Evolutionary conservation across 1,140 invertebrate genomes (phyloP).

Genomic region (Branchinecta lynchi): DNA sequence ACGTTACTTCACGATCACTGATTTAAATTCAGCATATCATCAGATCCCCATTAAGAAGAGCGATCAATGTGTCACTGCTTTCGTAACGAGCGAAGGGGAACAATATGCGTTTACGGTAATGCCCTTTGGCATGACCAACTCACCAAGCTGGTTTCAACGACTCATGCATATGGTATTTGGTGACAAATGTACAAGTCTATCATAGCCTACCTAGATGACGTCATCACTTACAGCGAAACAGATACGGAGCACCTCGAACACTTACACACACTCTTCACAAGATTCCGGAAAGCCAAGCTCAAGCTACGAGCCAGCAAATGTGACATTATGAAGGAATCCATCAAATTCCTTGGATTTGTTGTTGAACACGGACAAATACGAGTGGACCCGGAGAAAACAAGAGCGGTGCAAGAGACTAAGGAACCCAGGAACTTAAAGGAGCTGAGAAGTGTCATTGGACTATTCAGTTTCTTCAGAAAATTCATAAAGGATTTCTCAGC

Average conservation of each 20-base stretch:
- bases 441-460: background rate
- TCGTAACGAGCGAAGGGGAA: conserved; percentile 19
- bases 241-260: background rate
- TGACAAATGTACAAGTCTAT: conserved; percentile 16
- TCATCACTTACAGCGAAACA: background rate
- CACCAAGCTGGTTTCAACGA: conserved; percentile 29
- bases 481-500: background rate
- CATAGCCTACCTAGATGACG: conserved; percentile 13
- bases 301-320: background rate
- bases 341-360: background rate
- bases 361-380: background rate
- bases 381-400: background rate
- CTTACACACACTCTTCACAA: background rate
- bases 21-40: conserved; percentile 29
- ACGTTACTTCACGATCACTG: conserved; percentile 26
- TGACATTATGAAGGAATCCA: background rate
- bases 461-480: background rate
- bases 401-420: background rate
- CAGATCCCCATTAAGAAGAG: conserved; percentile 29
- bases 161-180: conserved; percentile 25
- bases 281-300: background rate
- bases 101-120: conserved; percentile 29
- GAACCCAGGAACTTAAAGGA: background rate
- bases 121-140: conserved; percentile 30
- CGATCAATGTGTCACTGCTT: conserved; percentile 17